A percentile compares a stretch with the other conserved stretches of the same genome.
phyloP scores from a whole-genome alignment of 2,888 invertebrate genomes.

The Eristalis pertinax region DNA sequence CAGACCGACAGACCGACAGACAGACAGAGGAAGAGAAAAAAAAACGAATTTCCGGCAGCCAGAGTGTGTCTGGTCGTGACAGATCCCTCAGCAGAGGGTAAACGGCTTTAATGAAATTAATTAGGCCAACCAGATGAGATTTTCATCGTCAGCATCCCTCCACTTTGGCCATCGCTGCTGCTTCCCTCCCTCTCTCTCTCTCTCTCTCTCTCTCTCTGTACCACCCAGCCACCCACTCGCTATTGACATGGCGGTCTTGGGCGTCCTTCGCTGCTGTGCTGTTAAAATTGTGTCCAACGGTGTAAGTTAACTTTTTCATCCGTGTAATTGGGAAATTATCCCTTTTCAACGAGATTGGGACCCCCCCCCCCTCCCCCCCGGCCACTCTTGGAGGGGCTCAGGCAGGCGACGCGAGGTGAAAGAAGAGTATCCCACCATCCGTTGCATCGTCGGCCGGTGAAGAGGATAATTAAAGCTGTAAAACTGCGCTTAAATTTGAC shows the following conservation, averaged over 20 bases:
- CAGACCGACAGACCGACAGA: neutral
- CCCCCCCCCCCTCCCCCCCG: neutral
- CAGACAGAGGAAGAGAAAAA: neutral
- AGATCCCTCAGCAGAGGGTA: constrained; percentile 43
- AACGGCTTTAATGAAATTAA: constrained; percentile 72
- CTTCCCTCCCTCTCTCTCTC: neutral
- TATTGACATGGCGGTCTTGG: neutral
- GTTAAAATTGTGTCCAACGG: constrained; percentile 53
- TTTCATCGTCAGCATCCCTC: constrained; percentile 61
- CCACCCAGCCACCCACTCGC: neutral
- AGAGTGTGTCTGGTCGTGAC: constrained; percentile 33
- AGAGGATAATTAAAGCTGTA: constrained; percentile 73
- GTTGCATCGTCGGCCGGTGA: constrained; percentile 38
- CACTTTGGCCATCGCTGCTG: neutral
- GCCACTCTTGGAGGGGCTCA: neutral
- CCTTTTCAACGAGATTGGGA: constrained; percentile 15
- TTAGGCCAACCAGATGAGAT: constrained; percentile 72
- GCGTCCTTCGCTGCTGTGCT: neutral
- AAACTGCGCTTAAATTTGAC: constrained; percentile 73
- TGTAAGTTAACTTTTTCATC: constrained; percentile 71
- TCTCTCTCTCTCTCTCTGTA: too few species aligned
- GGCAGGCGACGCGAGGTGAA: too few species aligned
- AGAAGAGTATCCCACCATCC: constrained; percentile 34
- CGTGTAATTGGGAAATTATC: constrained; percentile 72
- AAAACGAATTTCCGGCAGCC: constrained; percentile 5